These are phyloP conservation scores for Himantopus leucocephalus DNA, from an alignment of 2,113 vertebrate species.

Conservation along the genomic window DNA sequence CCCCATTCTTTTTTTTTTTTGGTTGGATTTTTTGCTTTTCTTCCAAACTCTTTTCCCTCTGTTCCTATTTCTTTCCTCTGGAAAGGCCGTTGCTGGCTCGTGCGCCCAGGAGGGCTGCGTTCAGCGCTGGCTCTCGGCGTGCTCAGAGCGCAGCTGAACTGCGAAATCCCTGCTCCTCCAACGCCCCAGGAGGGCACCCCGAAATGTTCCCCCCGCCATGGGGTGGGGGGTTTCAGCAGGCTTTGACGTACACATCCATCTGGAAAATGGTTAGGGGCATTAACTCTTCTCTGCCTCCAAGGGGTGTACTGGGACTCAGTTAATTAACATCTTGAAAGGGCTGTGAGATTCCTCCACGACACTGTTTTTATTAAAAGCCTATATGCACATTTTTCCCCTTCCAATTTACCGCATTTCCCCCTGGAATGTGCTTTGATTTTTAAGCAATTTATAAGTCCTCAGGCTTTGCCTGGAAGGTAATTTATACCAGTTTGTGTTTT, in stretches of 20 bases:
- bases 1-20: too few species aligned
- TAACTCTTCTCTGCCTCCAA: background rate
- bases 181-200: background rate
- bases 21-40: background rate
- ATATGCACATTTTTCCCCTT: background rate
- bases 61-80: background rate
- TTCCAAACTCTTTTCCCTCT: background rate
- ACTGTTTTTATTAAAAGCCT: constrained; percentile 5
- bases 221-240: background rate
- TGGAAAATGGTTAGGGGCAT: background rate
- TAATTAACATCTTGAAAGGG: background rate
- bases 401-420: background rate
- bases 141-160: background rate
- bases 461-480: constrained; percentile 41
- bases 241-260: background rate
- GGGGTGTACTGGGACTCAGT: background rate
- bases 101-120: fast-evolving
- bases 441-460: constrained; percentile 28
- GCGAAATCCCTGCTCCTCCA: background rate
- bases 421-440: constrained; percentile 42
- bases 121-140: background rate
- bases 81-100: background rate
- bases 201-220: fast-evolving
- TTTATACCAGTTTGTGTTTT: background rate
- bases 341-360: background rate